Percentiles rank a stretch among this genome's conserved stretches.
phyloP scores from a whole-genome alignment of 2,113 vertebrate genomes.

The Echinops telfairi region DNA sequence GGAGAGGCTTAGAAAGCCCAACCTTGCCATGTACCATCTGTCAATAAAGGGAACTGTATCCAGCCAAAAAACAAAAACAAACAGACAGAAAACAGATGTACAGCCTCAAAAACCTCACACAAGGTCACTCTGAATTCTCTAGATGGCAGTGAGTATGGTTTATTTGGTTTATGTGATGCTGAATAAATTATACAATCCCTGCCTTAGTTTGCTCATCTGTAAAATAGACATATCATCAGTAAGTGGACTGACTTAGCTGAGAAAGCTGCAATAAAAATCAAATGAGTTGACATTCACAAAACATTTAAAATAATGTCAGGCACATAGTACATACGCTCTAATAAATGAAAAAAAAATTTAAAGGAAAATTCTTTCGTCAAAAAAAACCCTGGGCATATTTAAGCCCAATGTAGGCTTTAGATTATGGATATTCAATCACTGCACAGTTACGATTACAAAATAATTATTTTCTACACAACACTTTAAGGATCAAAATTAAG shows the following conservation, averaged over 20 bases:
- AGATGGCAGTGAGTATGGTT: no score
- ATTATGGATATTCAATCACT: slow-evolving; percentile 11
- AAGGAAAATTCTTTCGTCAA: not conserved
- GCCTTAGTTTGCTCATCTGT: no score
- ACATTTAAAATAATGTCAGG: not conserved
- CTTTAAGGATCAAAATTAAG: slow-evolving; percentile 9
- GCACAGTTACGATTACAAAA: slow-evolving; percentile 25
- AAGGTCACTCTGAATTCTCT: no score
- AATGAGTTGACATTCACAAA: not conserved
- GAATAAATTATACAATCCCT: no score
- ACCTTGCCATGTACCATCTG: no score
- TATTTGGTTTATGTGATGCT: no score
- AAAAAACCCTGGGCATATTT: slow-evolving; percentile 63
- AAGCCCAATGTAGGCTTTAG: not conserved
- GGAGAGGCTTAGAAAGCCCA: no score
- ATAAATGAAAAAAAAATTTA: not conserved
- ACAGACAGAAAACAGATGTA: no score
- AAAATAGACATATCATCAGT: no score
- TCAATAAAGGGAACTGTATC: no score
- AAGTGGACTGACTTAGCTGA: not conserved
- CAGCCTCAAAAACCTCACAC: no score
- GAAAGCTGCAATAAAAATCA: not conserved
- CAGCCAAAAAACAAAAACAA: no score
- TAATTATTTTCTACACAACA: slow-evolving; percentile 40
- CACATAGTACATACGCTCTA: not conserved